Evolutionary conservation across 1,140 invertebrate species (phyloP).

Genomic region (Eurosta solidaginis): DNA sequence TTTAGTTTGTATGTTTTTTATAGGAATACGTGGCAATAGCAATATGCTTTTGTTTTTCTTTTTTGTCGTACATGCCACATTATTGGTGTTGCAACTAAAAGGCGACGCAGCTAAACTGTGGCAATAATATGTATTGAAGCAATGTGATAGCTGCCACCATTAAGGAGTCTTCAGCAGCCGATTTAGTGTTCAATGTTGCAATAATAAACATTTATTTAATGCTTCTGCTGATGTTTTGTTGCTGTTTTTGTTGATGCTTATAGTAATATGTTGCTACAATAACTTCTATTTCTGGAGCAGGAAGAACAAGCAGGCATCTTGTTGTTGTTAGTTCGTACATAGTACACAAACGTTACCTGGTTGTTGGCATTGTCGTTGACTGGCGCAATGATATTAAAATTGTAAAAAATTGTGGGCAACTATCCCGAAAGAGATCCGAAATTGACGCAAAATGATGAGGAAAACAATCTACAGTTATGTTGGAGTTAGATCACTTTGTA

Average conservation of each 20-base stretch:
- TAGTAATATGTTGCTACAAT: not conserved
- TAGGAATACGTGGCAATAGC: not conserved
- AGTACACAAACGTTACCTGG: too few relatives aligned
- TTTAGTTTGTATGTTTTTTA: too few relatives aligned
- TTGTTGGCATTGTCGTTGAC: too few relatives aligned
- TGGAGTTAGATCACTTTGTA: too few relatives aligned
- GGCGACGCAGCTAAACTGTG: not conserved
- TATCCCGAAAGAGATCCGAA: too few relatives aligned
- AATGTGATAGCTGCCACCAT: not conserved
- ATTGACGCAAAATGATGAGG: too few relatives aligned
- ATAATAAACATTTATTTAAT: slow-evolving; percentile 3
- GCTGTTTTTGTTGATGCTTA: not conserved
- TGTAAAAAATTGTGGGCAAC: too few relatives aligned
- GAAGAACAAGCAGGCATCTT: not conserved
- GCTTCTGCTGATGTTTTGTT: not conserved
- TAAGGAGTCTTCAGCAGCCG: not conserved
- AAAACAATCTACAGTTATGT: too few relatives aligned
- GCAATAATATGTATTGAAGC: not conserved
- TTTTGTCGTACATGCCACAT: not conserved
- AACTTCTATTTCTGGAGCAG: not conserved
- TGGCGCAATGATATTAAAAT: too few relatives aligned
- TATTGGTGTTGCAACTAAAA: not conserved
- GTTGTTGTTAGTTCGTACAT: too few relatives aligned
- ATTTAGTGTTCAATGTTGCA: not conserved
- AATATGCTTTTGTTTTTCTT: not conserved